Evolutionary conservation across 2,797 vertebrate species (phyloP).

Genomic region (Macrochelys suwanniensis): DNA sequence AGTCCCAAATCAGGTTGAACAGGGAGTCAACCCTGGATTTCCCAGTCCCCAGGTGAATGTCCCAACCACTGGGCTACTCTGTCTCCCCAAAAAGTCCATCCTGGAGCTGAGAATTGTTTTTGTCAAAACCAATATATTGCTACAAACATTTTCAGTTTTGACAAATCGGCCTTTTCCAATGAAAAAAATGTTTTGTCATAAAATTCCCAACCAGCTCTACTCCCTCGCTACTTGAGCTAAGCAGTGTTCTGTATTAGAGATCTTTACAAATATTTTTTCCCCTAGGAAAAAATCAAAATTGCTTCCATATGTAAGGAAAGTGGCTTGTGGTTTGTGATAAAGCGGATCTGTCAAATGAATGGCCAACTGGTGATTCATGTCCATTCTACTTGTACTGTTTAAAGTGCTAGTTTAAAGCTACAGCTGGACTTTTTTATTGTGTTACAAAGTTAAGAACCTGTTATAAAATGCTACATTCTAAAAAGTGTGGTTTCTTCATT

Average conservation of each 20-base stretch:
- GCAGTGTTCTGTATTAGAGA: constrained; percentile 11
- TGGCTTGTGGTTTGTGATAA: constrained; percentile 37
- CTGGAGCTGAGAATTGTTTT: neutral
- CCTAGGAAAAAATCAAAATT: constrained; percentile 50
- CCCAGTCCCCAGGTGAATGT: neutral
- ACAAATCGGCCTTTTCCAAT: neutral
- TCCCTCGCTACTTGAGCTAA: constrained; percentile 3
- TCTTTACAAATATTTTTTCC: constrained; percentile 15
- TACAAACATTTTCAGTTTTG: neutral
- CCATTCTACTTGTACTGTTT: neutral
- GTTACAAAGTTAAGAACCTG: constrained; percentile 6
- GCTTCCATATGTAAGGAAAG: constrained; percentile 2
- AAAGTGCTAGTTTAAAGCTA: neutral
- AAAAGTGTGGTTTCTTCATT: constrained; percentile 6
- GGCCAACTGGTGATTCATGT: constrained; percentile 45
- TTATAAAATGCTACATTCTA: constrained; percentile 10
- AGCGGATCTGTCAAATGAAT: constrained; percentile 49
- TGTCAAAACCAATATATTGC: neutral
- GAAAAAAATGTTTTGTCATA: neutral
- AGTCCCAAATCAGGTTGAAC: neutral
- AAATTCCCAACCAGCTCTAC: neutral
- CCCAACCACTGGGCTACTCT: neutral
- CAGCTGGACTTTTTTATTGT: constrained; percentile 17
- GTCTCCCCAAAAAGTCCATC: neutral
- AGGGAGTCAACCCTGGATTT: neutral